Percentiles rank a stretch among this genome's conserved stretches.
Conservation (phyloP, 2,888 invertebrate species). For the Eueremaeus valkanovi region DNA sequence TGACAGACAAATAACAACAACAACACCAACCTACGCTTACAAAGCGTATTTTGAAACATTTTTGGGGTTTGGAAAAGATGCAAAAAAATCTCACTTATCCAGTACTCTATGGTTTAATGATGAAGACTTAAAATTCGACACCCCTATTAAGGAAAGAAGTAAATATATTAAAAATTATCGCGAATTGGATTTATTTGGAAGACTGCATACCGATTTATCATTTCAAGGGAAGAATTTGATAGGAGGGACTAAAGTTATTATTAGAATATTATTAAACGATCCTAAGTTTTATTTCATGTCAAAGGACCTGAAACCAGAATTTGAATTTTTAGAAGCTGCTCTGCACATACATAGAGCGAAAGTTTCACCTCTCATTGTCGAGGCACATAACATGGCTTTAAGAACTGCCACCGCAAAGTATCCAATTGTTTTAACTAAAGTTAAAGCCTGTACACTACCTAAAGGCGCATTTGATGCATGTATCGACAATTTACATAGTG, state of each 20-base stretch:
- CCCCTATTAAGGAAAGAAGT: no score
- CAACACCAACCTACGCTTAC: not conserved
- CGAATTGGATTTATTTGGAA: not conserved
- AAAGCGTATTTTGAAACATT: conserved; percentile 6
- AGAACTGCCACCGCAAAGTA: not conserved
- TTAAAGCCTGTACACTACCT: not conserved
- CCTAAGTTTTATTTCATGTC: not conserved
- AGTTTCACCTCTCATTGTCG: not conserved
- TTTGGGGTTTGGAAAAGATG: not conserved
- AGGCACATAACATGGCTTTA: not conserved
- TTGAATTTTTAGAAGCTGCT: not conserved
- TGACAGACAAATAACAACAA: not conserved
- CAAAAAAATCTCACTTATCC: not conserved
- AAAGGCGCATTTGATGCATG: not conserved
- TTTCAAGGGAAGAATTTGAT: not conserved
- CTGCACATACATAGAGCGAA: not conserved
- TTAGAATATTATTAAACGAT: not conserved
- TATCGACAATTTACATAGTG: not conserved
- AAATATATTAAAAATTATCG: no score
- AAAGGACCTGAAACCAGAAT: not conserved
- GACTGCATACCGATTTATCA: not conserved
- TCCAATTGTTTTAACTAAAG: not conserved
- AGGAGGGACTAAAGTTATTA: not conserved
- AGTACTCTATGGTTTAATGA: not conserved
- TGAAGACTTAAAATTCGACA: not conserved